Percentiles rank a stretch among this genome's conserved stretches.
phyloP scores from a whole-genome alignment of 2,888 invertebrate genomes.

The Abrostola tripartita region DNA sequence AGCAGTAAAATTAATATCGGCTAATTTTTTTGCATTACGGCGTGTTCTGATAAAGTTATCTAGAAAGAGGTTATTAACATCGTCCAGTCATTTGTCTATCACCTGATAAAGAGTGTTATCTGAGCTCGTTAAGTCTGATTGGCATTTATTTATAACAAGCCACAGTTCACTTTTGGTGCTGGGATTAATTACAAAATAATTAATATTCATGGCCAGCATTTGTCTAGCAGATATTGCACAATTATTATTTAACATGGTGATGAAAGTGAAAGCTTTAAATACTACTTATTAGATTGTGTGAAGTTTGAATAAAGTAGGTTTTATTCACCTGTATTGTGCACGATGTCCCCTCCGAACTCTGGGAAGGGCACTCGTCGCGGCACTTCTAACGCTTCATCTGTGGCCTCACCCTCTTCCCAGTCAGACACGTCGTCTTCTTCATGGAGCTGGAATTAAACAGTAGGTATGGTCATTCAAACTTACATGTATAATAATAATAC shows the following conservation, averaged over 20 bases:
- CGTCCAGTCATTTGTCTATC: slow-evolving; percentile 29
- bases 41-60: slow-evolving; percentile 45
- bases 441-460: slow-evolving; percentile 67
- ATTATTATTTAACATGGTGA: not conserved
- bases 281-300: no score
- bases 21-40: slow-evolving; percentile 36
- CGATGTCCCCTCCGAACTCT: slow-evolving; percentile 91
- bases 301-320: no score
- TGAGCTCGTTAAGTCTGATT: slow-evolving; percentile 40
- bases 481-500: no score
- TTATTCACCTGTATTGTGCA: slow-evolving; percentile 82
- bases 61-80: slow-evolving; percentile 48
- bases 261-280: no score
- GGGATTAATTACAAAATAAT: not conserved
- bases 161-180: not conserved
- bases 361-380: slow-evolving; percentile 90
- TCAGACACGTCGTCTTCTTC: slow-evolving; percentile 83
- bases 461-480: no score
- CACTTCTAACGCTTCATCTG: slow-evolving; percentile 76
- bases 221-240: not conserved
- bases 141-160: slow-evolving; percentile 27
- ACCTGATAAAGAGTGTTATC: slow-evolving; percentile 43
- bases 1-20: slow-evolving; percentile 11
- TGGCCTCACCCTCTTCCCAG: slow-evolving; percentile 82
- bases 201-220: not conserved